Base-by-base conservation (phyloP, 2,113 vertebrate species). In the Trochalopteron elliotii region DNA sequence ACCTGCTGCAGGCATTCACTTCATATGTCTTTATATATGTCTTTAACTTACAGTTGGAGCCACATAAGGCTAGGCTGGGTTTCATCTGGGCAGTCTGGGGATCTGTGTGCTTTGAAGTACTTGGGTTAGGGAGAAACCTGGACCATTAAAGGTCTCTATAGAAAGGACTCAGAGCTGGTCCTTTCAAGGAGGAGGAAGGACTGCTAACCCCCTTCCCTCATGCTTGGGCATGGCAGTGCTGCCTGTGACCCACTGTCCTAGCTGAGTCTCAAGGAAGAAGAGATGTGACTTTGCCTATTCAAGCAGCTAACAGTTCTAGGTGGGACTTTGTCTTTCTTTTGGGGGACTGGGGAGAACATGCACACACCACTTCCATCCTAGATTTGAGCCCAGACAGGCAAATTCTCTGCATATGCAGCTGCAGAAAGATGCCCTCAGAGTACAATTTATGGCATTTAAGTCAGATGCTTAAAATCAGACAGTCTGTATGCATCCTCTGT, bases 401-500 rank as follows among this genome's bases (percentile, higher is more conserved):
- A 94, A 85, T 95, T 93, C 60, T 87, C 56, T 87, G 78, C 80
- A 68, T 89, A 63, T 89, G 81, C 64, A 75, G 45, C 20, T 78
- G 76, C 50, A 89, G 75, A 53, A 86, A 69, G 52, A 92, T 95
- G 95, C 83, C 96, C 83, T 88, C 7, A 1, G 90, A 81, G 79
- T 87, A 89, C 17, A 10, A 35, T 77, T 94, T 67, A 47, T 0
- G 3, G 23, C 68, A 70, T 88, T 81, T 67, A 71, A 94, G 76
- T 94, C 80, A 94, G 60, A 64, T 93, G 77, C 33, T 89, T 92
- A 59, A 89, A 90, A 93, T 89, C 14, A 97, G 88, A 37, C 74
- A 60, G 83, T 74, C 83, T 93, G 22, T 27, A 20, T 81, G 49
- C 67, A 35, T 72, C 35, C 16, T 74, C 50, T 65, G 61, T 96